Evolutionary conservation across 92 coral and sea anemone species (phyloP), one percentile per base, ranked within the genome.

Genomic region (Zoanthus sansibaricus): DNA sequence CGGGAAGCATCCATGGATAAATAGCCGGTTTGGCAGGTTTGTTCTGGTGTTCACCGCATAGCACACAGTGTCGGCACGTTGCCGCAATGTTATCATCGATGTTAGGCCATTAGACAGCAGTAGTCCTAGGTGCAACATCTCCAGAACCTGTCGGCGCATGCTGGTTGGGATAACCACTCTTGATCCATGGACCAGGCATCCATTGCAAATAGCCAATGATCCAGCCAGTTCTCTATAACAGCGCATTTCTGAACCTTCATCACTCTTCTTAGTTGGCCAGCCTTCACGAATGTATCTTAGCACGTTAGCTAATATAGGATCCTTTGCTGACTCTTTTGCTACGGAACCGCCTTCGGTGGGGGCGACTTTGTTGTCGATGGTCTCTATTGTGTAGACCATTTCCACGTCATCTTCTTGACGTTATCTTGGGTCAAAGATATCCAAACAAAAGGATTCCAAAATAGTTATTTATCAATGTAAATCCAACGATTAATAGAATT

Each of bases 301-400:
- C 30, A 86, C 85, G 15, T 72, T 61, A 33, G 86, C 32, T 17
- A 86, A 31, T 56, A 86, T 71, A 6, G 89, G 86, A 67, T 86
- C 86, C 48, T 86, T 86, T 42, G 86, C 46, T 46, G 89, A 51
- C 62, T 86, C 89, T 73, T 76, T 75, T 72, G 77, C 78, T 12
- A 14, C 0, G 78, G 42, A 44, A 74, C 78, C 78, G 17, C 51
- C 51, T 25, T 78, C 71, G 33, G 76, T 66, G 25, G 79, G 90
- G 87, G 51, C 66, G 67, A 87, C 17, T 72, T 87, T 58, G n/a
- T 68, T 68, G 45, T 68, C 8, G 73, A 68, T 68, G 42, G 73
- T 68, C 73, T 68, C 73, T 68, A 68, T 68, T 68, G 73, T 68
- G 73, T 44, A 68, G 73, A 68, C 73, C 73, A 68, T 68, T 68